Evolutionary conservation across 2,888 invertebrate genomes (phyloP).

Genomic region (Diplolepis rosae): DNA sequence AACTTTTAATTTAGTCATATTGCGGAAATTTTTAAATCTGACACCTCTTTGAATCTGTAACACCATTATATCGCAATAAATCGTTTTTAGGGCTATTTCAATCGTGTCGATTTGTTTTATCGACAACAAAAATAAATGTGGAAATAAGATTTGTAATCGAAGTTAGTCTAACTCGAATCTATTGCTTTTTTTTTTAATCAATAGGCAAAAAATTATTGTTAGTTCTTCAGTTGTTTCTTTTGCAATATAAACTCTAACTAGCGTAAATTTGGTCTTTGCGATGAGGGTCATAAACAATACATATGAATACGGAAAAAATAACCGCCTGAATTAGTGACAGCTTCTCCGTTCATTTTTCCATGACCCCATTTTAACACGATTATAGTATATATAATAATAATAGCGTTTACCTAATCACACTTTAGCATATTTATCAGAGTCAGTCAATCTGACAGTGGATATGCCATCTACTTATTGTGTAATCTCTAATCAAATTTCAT

Average conservation of each 20-base stretch:
- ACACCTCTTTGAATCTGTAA: too few species aligned
- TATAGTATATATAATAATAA: slow-evolving; percentile 2
- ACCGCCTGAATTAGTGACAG: slow-evolving; percentile 35
- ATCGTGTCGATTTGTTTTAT: too few species aligned
- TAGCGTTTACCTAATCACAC: neutral
- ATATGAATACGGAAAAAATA: slow-evolving; percentile 1
- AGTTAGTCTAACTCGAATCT: neutral
- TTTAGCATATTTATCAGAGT: neutral
- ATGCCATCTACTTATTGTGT: neutral
- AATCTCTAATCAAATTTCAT: neutral
- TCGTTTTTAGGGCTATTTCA: too few species aligned
- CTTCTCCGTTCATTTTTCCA: slow-evolving; percentile 37
- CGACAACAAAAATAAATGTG: too few species aligned
- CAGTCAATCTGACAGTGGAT: neutral
- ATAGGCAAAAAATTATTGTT: neutral
- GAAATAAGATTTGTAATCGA: neutral
- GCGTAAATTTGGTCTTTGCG: neutral
- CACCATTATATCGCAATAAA: too few species aligned
- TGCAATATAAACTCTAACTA: neutral
- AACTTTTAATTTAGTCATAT: too few species aligned
- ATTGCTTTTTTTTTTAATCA: too few species aligned
- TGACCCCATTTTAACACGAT: slow-evolving; percentile 45
- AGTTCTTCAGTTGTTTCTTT: neutral
- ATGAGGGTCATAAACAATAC: neutral
- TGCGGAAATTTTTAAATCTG: too few species aligned